phyloP scores from a whole-genome alignment of 1,140 invertebrate genomes.

The Sminthurinus signatus region DNA sequence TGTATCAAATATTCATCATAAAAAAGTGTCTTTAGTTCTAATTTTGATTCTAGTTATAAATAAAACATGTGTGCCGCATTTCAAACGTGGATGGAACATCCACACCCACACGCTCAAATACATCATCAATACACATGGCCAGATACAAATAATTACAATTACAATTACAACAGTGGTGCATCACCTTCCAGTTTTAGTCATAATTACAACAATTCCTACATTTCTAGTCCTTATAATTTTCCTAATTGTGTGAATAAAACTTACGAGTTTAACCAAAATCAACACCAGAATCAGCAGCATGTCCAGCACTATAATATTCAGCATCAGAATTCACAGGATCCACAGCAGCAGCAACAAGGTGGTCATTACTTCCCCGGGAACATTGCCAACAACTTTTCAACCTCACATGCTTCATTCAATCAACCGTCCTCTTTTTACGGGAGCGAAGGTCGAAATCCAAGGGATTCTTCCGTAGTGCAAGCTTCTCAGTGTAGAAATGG shows the following conservation, averaged over 20 bases:
- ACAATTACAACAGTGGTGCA: background rate
- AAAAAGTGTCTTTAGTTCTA: no score
- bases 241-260: background rate
- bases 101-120: background rate
- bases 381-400: background rate
- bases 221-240: background rate
- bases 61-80: background rate
- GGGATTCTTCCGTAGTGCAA: no score
- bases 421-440: no score
- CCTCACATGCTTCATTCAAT: background rate
- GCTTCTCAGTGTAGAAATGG: no score
- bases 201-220: no score
- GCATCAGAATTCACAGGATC: no score
- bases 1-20: no score
- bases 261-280: background rate
- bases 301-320: no score
- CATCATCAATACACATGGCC: constrained; percentile 5
- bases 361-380: background rate
- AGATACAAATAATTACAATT: background rate
- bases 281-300: background rate
- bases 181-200: background rate
- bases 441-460: no score
- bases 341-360: background rate
- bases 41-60: no score
- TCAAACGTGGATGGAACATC: background rate